A percentile compares a stretch with the other conserved stretches of the same genome.
Conservation (phyloP, 1,140 invertebrate species). For the Ladona fulva region DNA sequence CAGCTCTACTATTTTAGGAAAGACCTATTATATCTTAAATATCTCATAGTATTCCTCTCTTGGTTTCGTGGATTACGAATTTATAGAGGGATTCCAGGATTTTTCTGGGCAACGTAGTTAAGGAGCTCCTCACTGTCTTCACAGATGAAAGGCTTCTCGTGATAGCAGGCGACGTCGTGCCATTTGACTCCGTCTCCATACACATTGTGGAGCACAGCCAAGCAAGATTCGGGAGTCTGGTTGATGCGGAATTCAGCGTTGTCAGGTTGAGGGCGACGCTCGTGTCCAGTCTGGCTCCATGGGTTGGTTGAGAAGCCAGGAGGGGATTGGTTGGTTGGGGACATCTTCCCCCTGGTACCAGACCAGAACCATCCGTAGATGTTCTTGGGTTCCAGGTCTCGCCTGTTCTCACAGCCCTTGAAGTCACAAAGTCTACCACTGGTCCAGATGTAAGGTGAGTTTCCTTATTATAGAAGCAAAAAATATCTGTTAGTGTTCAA, state of each 20-base stretch:
- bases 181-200: constrained; percentile 85
- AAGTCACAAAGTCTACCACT: constrained; percentile 85
- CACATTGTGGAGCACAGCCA: constrained; percentile 75
- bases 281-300: constrained; percentile 83
- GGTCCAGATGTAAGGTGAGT: constrained; percentile 89
- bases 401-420: constrained; percentile 78
- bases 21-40: too few species aligned
- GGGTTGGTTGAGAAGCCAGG: constrained; percentile 67
- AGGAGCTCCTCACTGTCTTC: constrained; percentile 80
- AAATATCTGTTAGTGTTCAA: too few species aligned
- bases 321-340: constrained; percentile 67
- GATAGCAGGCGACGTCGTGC: constrained; percentile 89
- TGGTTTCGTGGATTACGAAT: neutral
- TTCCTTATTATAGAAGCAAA: constrained; percentile 43
- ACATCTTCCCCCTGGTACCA: constrained; percentile 76
- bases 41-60: too few species aligned
- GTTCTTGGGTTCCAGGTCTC: constrained; percentile 75
- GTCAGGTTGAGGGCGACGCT: constrained; percentile 76
- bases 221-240: constrained; percentile 73
- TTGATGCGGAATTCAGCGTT: constrained; percentile 89
- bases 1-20: too few species aligned
- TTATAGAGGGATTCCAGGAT: constrained; percentile 67
- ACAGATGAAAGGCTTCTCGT: constrained; percentile 81
- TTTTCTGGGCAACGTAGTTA: constrained; percentile 70
- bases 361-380: constrained; percentile 90